phyloP scores from a whole-genome alignment of 1,140 invertebrate genomes.

The Metaphire vulgaris region DNA sequence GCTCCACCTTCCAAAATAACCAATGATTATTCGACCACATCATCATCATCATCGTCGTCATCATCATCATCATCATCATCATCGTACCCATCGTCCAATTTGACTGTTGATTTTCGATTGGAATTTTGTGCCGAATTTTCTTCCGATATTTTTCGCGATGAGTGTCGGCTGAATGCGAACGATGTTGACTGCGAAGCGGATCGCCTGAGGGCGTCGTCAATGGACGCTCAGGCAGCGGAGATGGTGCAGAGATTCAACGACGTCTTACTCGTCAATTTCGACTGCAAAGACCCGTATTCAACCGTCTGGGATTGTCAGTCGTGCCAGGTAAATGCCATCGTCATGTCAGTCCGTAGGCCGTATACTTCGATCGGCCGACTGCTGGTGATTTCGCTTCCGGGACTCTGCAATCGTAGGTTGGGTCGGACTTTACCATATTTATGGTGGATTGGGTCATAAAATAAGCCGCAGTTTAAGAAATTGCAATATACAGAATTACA shows the following conservation, averaged over 20 bases:
- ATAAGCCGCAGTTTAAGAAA: too few species aligned
- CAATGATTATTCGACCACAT: background rate
- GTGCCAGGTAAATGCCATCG: background rate
- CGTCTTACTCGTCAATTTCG: background rate
- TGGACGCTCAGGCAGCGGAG: background rate
- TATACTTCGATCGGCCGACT: too few species aligned
- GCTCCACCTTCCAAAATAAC: too few species aligned
- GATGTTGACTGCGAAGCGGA: background rate
- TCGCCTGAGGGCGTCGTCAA: background rate
- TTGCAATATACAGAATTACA: too few species aligned
- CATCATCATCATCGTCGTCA: background rate
- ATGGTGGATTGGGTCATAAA: too few species aligned
- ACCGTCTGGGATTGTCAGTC: background rate
- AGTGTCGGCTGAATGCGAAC: background rate
- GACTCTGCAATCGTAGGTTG: too few species aligned
- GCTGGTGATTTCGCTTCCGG: too few species aligned
- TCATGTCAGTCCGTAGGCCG: too few species aligned
- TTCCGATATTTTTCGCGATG: too few species aligned
- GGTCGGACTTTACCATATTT: too few species aligned
- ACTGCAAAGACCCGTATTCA: background rate
- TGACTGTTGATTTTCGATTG: too few species aligned
- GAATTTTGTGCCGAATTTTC: background rate
- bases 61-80: slow-evolving; percentile 2
- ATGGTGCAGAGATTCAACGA: background rate
- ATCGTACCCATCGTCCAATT: background rate